Percentiles rank a stretch among this genome's conserved stretches.
phyloP scores from a whole-genome alignment of 2,797 vertebrate species.

The Xenentodon cancila region DNA sequence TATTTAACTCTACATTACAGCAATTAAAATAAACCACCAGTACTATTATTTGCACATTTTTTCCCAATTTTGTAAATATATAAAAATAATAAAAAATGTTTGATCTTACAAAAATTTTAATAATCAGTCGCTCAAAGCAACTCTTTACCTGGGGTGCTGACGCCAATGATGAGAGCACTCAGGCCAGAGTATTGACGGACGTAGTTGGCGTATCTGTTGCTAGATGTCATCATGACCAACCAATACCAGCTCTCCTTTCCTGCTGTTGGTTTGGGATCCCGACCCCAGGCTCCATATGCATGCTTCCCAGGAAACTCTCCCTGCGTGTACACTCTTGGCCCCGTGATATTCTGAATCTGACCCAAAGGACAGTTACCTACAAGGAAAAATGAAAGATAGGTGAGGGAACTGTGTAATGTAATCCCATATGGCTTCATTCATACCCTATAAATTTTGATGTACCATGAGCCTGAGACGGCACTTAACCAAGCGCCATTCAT shows the following conservation, averaged over 20 bases:
- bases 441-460: too few relatives aligned
- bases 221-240: constrained; percentile 70
- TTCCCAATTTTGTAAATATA: too few relatives aligned
- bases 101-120: too few relatives aligned
- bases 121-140: too few relatives aligned
- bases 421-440: too few relatives aligned
- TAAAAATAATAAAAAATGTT: too few relatives aligned
- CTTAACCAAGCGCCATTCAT: too few relatives aligned
- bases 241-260: constrained; percentile 79
- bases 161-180: constrained; percentile 67
- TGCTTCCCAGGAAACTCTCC: constrained; percentile 71
- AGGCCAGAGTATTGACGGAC: constrained; percentile 74
- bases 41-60: too few relatives aligned
- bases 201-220: constrained; percentile 59
- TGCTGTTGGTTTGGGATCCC: constrained; percentile 71
- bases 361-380: constrained; percentile 71
- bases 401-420: too few relatives aligned
- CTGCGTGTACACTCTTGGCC: constrained; percentile 58
- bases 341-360: constrained; percentile 54
- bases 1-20: too few relatives aligned
- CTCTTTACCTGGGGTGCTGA: constrained; percentile 57
- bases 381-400: neutral
- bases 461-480: too few relatives aligned
- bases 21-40: too few relatives aligned
- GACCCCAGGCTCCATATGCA: constrained; percentile 79